Percentiles rank a stretch among this genome's conserved stretches.
Evolutionary conservation across 2,888 invertebrate species (phyloP).

Genomic region (Cremastobaeus sp.): DNA sequence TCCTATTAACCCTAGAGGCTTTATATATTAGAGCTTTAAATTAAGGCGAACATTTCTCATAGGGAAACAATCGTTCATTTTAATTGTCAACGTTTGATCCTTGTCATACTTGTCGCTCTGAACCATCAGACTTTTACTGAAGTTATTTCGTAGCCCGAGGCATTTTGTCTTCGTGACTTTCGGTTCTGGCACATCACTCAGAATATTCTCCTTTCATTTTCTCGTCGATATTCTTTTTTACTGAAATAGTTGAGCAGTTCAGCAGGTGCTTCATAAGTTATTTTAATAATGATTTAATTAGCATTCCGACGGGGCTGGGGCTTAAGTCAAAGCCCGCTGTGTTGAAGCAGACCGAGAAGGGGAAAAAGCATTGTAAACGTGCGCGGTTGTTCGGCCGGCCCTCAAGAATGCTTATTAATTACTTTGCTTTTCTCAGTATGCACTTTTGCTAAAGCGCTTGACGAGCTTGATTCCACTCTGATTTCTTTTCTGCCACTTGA

Average conservation of each 20-base stretch:
- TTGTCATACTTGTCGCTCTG: neutral
- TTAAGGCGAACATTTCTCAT: no score
- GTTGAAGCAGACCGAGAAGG: conserved; percentile 62
- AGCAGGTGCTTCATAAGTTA: conserved; percentile 69
- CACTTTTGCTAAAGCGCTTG: conserved; percentile 26
- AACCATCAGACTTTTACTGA: conserved; percentile 2
- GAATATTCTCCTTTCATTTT: conserved; percentile 60
- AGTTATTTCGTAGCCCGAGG: conserved; percentile 46
- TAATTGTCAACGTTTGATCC: neutral
- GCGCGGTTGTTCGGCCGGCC: conserved; percentile 63
- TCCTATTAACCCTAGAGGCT: no score
- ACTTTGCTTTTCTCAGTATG: conserved; percentile 59
- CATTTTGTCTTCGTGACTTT: conserved; percentile 54
- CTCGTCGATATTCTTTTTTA: conserved; percentile 57
- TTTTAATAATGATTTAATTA: conserved; percentile 78
- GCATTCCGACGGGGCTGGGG: conserved; percentile 72
- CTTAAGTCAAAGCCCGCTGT: conserved; percentile 65
- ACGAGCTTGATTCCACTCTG: conserved; percentile 24
- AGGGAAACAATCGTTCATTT: neutral
- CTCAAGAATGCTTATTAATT: conserved; percentile 75
- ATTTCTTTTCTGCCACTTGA: conserved; percentile 27
- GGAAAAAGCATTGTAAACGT: conserved; percentile 61
- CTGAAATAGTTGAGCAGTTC: conserved; percentile 66
- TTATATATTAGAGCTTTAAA: no score
- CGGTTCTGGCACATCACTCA: conserved; percentile 45